Evolutionary conservation across 2,888 invertebrate genomes (phyloP).

Genomic region (Spisula solida): DNA sequence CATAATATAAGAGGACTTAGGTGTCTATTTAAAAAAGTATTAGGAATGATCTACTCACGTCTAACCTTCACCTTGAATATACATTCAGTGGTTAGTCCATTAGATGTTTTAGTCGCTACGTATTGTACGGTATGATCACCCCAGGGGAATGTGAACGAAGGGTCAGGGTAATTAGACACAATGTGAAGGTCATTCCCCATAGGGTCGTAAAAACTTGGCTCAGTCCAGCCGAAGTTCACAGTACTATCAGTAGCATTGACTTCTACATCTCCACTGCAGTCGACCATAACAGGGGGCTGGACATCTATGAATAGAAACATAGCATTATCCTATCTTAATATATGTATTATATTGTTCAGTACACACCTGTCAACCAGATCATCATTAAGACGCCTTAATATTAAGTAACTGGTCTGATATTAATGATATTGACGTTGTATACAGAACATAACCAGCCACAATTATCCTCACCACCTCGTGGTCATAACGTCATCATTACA

Average conservation of each 20-base stretch:
- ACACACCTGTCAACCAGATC: too few relatives aligned
- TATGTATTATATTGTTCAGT: too few relatives aligned
- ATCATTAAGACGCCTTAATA: too few relatives aligned
- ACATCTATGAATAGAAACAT: slow-evolving; percentile 64
- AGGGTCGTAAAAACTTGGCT: slow-evolving; percentile 72
- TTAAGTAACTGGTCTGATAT: too few relatives aligned
- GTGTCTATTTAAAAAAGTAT: too few relatives aligned
- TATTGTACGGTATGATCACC: slow-evolving; percentile 73
- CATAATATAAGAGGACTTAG: too few relatives aligned
- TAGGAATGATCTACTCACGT: slow-evolving; percentile 71
- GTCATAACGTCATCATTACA: too few relatives aligned
- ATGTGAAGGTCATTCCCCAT: slow-evolving; percentile 54
- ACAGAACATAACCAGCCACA: too few relatives aligned
- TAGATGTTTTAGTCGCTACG: slow-evolving; percentile 67
- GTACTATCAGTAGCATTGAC: slow-evolving; percentile 51
- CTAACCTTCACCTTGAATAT: slow-evolving; percentile 59
- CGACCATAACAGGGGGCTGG: slow-evolving; percentile 65
- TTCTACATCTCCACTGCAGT: slow-evolving; percentile 56
- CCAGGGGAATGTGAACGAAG: slow-evolving; percentile 70
- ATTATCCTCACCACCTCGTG: too few relatives aligned
- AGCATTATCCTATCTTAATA: neutral
- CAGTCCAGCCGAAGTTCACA: slow-evolving; percentile 58
- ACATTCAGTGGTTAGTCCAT: slow-evolving; percentile 67
- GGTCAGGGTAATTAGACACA: slow-evolving; percentile 65
- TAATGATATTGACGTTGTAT: too few relatives aligned